Conservation (phyloP, 2,113 vertebrate genomes). For the Sisor rabdophorus region DNA sequence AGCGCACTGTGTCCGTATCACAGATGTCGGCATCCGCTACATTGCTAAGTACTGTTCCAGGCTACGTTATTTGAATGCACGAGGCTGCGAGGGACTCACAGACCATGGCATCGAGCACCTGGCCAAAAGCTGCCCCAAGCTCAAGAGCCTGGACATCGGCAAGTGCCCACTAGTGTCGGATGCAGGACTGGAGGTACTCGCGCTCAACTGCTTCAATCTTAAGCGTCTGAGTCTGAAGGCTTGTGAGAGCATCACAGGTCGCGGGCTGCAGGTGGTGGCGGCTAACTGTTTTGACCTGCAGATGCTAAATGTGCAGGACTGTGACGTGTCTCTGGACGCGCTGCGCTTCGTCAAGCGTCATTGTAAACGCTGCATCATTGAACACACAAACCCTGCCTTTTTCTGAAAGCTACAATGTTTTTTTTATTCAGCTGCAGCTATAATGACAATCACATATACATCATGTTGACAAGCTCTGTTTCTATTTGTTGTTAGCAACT, state of each 20-base stretch:
- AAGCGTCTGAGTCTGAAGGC: constrained; percentile 86
- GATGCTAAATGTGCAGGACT: constrained; percentile 86
- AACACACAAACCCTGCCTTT: constrained; percentile 88
- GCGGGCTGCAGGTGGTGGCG: constrained; percentile 82
- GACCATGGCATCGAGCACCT: constrained; percentile 86
- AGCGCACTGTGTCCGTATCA: constrained; percentile 83
- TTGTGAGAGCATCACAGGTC: constrained; percentile 83
- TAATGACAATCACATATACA: not conserved
- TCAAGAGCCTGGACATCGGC: constrained; percentile 84
- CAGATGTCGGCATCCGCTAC: constrained; percentile 83
- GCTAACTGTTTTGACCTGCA: constrained; percentile 89
- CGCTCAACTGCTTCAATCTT: constrained; percentile 85
- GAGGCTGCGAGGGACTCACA: constrained; percentile 86
- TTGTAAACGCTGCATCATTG: constrained; percentile 84
- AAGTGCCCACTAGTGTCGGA: constrained; percentile 85
- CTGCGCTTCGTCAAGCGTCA: constrained; percentile 84
- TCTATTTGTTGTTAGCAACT: constrained; percentile 15
- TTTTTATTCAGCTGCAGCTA: not conserved
- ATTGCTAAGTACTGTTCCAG: constrained; percentile 84
- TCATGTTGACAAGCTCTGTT: constrained; percentile 15
- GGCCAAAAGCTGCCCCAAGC: constrained; percentile 84
- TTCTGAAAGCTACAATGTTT: constrained; percentile 66
- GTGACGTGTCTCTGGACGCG: constrained; percentile 81
- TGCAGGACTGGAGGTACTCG: constrained; percentile 81
- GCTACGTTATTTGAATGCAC: constrained; percentile 85